These are phyloP conservation scores for Phrynocephalus guinanensis DNA, from an alignment of 2,797 vertebrate species.

Conservation along the genomic window DNA sequence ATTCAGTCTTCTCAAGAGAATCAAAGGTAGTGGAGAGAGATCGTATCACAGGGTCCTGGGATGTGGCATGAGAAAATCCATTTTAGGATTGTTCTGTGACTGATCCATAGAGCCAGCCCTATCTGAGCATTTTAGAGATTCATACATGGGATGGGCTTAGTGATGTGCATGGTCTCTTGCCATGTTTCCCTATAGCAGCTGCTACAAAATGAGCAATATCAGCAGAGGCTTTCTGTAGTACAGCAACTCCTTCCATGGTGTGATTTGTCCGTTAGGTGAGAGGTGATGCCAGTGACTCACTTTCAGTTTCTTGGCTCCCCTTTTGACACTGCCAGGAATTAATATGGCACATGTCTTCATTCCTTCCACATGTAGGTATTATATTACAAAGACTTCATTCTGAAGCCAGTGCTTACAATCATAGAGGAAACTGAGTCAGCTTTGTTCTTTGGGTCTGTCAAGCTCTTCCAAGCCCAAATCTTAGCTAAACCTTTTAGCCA, in stretches of 20 bases:
- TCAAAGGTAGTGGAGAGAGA: too few species aligned
- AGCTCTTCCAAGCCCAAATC: slow-evolving; percentile 63
- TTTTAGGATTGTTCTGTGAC: background rate
- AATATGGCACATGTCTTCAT: slow-evolving; percentile 51
- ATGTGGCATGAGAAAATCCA: background rate
- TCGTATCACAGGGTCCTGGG: background rate
- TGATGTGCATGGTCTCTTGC: background rate
- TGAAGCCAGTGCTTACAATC: slow-evolving; percentile 55
- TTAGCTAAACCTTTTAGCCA: slow-evolving; percentile 51
- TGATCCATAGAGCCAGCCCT: background rate
- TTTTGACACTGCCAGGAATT: slow-evolving; percentile 66
- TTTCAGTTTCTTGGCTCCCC: slow-evolving; percentile 59
- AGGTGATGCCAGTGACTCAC: slow-evolving; percentile 35
- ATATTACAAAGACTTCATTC: slow-evolving; percentile 48
- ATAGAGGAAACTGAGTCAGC: slow-evolving; percentile 69
- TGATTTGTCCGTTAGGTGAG: slow-evolving; percentile 34
- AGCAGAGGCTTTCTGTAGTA: background rate
- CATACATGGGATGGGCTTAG: background rate
- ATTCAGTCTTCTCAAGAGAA: background rate
- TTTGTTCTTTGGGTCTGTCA: slow-evolving; percentile 49
- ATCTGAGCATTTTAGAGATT: background rate
- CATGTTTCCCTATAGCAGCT: background rate
- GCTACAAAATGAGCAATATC: background rate
- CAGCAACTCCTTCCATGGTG: fast-evolving
- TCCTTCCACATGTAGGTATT: slow-evolving; percentile 55